A percentile compares a stretch with the other conserved stretches of the same genome.
Conservation (phyloP, 2,888 invertebrate genomes). For the Folsomia manolachei region DNA sequence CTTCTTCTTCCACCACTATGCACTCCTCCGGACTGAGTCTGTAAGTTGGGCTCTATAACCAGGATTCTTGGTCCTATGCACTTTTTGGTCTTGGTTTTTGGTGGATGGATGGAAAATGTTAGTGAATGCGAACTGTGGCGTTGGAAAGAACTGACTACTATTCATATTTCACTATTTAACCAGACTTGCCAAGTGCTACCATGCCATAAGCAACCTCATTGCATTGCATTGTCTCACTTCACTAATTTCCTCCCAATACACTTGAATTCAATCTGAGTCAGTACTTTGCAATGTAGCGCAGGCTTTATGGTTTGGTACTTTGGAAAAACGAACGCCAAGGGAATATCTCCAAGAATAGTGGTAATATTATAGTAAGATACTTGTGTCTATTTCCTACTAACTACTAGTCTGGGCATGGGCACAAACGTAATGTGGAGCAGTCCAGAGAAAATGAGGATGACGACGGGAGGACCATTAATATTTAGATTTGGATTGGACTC, state of each 20-base stretch:
- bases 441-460: background rate
- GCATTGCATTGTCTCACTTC: background rate
- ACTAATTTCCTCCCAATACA: background rate
- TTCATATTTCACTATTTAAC: background rate
- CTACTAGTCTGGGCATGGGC: background rate
- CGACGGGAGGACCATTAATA: background rate
- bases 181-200: too few relatives aligned
- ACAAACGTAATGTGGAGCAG: background rate
- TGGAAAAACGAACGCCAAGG: background rate
- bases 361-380: background rate
- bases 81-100: background rate
- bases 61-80: background rate
- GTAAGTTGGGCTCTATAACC: too few relatives aligned
- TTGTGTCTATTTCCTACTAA: background rate
- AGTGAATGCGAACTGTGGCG: background rate
- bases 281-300: background rate
- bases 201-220: too few relatives aligned
- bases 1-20: too few relatives aligned
- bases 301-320: background rate
- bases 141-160: too few relatives aligned
- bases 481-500: conserved; percentile 4
- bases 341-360: background rate
- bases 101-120: too few relatives aligned
- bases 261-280: background rate
- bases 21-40: background rate